phyloP scores from a whole-genome alignment of 2,888 invertebrate species.

The Drosophila niveifrons region DNA sequence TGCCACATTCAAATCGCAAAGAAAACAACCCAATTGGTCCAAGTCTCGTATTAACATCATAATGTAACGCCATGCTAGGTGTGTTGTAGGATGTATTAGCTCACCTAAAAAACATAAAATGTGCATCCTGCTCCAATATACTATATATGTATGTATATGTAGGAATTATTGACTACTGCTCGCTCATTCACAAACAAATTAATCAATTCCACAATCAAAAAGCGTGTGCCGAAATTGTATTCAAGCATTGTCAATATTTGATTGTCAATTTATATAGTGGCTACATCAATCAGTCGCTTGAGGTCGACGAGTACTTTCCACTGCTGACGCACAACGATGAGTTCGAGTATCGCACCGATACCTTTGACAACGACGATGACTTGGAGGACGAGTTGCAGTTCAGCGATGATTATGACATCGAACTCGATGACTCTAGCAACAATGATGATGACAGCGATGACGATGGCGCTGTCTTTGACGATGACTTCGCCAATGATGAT shows the following conservation, averaged over 20 bases:
- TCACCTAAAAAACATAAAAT: slow-evolving; percentile 1
- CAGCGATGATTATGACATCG: slow-evolving; percentile 77
- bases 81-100: slow-evolving; percentile 42
- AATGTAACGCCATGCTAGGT: slow-evolving; percentile 63
- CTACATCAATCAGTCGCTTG: slow-evolving; percentile 96
- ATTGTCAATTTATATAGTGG: slow-evolving; percentile 89
- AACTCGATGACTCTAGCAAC: slow-evolving; percentile 54
- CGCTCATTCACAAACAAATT: slow-evolving; percentile 45
- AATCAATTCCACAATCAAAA: slow-evolving; percentile 32
- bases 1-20: slow-evolving; percentile 44
- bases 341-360: slow-evolving; percentile 74
- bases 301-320: slow-evolving; percentile 97
- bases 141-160: slow-evolving; percentile 22
- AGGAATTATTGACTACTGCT: slow-evolving; percentile 28
- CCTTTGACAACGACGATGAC: slow-evolving; percentile 81
- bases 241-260: slow-evolving; percentile 57
- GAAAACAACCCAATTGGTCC: slow-evolving; percentile 43
- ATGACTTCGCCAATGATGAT: slow-evolving; percentile 36
- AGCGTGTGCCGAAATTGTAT: slow-evolving; percentile 32
- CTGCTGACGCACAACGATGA: slow-evolving; percentile 85
- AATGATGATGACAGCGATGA: slow-evolving; percentile 42
- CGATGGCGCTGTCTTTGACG: slow-evolving; percentile 48
- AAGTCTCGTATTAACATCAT: slow-evolving; percentile 67
- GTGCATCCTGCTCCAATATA: neutral
- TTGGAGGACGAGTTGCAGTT: slow-evolving; percentile 83